phyloP scores from a whole-genome alignment of 2,888 invertebrate species.

The Lamellibrachia satsuma region DNA sequence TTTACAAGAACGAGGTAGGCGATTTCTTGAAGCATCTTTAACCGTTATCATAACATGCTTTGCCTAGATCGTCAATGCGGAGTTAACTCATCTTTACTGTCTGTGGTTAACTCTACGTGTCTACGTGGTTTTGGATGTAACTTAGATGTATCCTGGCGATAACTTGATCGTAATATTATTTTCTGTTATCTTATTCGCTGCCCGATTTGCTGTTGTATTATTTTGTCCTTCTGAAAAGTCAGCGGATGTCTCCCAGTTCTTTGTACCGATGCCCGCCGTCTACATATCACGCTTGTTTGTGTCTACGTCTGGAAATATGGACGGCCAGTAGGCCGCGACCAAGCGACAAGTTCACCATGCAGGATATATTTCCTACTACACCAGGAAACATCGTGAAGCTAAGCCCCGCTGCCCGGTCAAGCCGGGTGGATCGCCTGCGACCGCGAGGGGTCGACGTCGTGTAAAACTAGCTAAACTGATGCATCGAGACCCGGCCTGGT shows the following conservation, averaged over 20 bases:
- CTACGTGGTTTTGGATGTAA: too few relatives aligned
- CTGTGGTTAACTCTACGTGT: too few relatives aligned
- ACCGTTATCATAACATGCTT: neutral
- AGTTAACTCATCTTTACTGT: too few relatives aligned
- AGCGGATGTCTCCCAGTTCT: too few relatives aligned
- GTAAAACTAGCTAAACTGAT: neutral
- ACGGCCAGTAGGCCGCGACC: too few relatives aligned
- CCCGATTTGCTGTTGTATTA: too few relatives aligned
- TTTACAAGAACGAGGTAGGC: neutral
- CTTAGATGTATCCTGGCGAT: too few relatives aligned
- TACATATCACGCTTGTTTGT: too few relatives aligned
- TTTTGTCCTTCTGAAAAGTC: too few relatives aligned
- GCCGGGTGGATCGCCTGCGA: neutral
- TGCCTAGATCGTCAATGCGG: neutral
- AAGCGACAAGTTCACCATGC: neutral
- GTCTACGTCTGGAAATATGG: neutral
- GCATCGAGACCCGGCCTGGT: neutral
- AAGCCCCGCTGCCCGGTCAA: neutral
- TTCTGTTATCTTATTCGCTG: too few relatives aligned
- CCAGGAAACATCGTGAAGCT: neutral
- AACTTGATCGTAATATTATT: too few relatives aligned
- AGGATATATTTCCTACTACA: neutral
- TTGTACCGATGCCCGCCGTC: too few relatives aligned
- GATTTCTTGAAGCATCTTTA: neutral
- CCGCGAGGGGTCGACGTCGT: neutral